Base-by-base conservation (phyloP, 2,888 invertebrate genomes). In the Ormia ochracea region DNA sequence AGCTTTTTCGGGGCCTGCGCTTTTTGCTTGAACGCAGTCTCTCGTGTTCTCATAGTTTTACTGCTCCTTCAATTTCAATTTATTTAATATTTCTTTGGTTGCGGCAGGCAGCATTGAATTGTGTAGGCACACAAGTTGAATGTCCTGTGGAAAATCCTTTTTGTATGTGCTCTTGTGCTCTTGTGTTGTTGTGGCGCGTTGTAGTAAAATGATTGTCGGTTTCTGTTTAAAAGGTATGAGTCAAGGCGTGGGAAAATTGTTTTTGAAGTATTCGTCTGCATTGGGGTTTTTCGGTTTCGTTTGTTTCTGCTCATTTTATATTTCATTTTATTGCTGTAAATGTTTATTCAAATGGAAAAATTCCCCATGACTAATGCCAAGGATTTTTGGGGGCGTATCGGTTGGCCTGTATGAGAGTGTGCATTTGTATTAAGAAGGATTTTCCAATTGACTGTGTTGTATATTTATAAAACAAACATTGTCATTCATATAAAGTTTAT, bases 301-400 rank as follows among this genome's bases (percentile, higher is more conserved):
- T 43, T 52, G 43, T 36, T 65, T 52, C 48, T 72, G 45, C 50
- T 56, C 4, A 59, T 61, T 28, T 59, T 63, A 38, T 23, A 6
- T 41, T 54, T 61, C 23, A 28, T 56, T 63, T 56, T 26, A 48
- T 48, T 61, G 61, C 56, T 50, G 5, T 28, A 50, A 63, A 73
- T 41, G 48, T 68, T 74, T 23, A 66, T 73, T 73, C 17, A 56
- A 68, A 61, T 82, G 65, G 33, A 78, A 82, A 74, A 82, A 85
- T 82, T 83, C 79, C 81, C 84, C 84, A 84, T 86, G 85, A 85
- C 84, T 85, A 86, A 85, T 85, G 84, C 83, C 76, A 81, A 80
- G 82, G 82, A 77, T 81, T 74, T 66, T 54, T 56, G 36, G 17
- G 21, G 10, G 50, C 33, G 21, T 54, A 31, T 28, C 19, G 12